These are phyloP conservation scores for Crotalus viridis DNA, from an alignment of 2,113 vertebrate species.

Conservation along the genomic window DNA sequence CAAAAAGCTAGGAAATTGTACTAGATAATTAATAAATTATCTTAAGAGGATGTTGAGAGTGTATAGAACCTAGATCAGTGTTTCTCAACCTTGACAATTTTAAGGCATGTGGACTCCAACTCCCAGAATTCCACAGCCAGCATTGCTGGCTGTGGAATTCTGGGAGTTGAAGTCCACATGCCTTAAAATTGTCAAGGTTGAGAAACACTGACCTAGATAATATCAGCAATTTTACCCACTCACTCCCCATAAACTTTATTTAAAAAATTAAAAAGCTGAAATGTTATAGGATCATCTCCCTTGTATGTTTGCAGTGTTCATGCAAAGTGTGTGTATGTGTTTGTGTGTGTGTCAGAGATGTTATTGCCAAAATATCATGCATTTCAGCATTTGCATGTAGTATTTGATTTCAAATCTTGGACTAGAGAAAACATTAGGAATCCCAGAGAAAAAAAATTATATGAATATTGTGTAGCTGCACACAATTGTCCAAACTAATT, in stretches of 20 bases:
- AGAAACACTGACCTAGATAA: background rate
- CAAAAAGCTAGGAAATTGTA: background rate
- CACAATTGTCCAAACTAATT: background rate
- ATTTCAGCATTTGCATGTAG: background rate
- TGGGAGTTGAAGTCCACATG: too few species aligned
- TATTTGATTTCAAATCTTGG: background rate
- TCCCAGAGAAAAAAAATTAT: background rate
- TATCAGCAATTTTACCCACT: background rate
- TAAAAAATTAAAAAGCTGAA: background rate
- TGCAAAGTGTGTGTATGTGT: background rate
- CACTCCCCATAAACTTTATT: background rate
- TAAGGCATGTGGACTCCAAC: too few species aligned
- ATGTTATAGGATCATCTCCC: background rate
- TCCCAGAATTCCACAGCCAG: too few species aligned
- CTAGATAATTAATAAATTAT: background rate
- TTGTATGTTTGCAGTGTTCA: background rate
- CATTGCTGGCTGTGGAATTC: too few species aligned
- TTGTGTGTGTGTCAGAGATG: background rate
- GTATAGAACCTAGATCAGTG: background rate
- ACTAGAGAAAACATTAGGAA: background rate
- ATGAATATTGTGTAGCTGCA: background rate
- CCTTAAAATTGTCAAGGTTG: too few species aligned
- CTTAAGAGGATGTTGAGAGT: background rate
- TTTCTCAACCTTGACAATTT: too few species aligned
- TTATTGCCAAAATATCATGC: background rate